Evolutionary conservation across 2,797 vertebrate genomes (phyloP).

Genomic region (Octomys mimax): DNA sequence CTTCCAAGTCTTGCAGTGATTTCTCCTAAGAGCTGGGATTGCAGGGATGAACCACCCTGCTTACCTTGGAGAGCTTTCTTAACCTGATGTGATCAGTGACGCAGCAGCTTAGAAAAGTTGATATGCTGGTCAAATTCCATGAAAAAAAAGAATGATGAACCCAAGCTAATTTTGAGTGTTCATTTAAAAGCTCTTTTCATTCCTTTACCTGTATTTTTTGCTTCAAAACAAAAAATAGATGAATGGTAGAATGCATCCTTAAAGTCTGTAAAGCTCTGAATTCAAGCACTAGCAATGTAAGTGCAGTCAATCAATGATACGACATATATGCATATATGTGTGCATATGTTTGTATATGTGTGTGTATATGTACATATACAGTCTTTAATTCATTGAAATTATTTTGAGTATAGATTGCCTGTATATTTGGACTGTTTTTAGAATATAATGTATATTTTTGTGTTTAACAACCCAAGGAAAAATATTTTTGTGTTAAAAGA

Average conservation of each 20-base stretch:
- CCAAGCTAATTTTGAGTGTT: neutral
- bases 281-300: neutral
- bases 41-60: neutral
- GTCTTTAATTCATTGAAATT: conserved; percentile 16
- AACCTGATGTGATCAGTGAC: neutral
- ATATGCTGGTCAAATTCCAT: neutral
- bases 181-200: conserved; percentile 7
- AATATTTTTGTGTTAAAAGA: conserved; percentile 41
- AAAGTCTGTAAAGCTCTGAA: neutral
- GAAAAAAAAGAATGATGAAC: neutral
- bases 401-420: conserved; percentile 11
- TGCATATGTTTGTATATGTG: neutral
- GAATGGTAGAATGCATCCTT: neutral
- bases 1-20: neutral
- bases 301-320: too few relatives aligned
- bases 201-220: neutral
- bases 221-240: neutral
- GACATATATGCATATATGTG: too few relatives aligned
- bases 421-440: conserved; percentile 19
- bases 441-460: neutral
- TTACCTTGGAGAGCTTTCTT: neutral
- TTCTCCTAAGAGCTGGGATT: neutral
- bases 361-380: too few relatives aligned
- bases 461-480: neutral
- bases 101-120: neutral